Evolutionary conservation across 2,888 invertebrate species (phyloP).

Genomic region (Hydrotaea cyrtoneurina): DNA sequence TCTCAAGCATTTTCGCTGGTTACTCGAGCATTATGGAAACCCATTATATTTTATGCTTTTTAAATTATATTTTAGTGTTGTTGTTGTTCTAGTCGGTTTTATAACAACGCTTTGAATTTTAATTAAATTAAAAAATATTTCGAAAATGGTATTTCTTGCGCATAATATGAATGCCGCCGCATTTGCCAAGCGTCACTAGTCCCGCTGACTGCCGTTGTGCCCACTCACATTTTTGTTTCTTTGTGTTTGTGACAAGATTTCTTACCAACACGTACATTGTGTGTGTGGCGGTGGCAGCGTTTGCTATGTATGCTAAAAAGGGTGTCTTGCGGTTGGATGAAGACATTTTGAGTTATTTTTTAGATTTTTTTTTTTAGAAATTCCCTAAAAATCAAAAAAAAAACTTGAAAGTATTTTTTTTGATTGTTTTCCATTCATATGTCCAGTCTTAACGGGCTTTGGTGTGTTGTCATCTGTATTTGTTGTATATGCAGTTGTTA

Average conservation of each 20-base stretch:
- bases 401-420: no score
- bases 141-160: neutral
- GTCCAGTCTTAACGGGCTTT: no score
- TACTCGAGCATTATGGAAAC: neutral
- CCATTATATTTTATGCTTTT: neutral
- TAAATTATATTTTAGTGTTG: neutral
- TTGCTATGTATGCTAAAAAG: neutral
- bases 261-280: neutral
- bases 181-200: neutral
- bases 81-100: neutral
- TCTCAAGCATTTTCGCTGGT: neutral
- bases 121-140: constrained; percentile 12
- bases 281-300: neutral
- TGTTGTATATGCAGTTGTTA: no score
- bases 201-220: no score
- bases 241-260: neutral
- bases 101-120: neutral
- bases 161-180: neutral
- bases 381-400: no score
- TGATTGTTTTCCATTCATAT: no score
- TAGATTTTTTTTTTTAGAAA: no score
- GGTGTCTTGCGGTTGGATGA: no score
- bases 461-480: no score
- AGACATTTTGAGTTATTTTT: no score
- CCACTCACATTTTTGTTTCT: neutral